Evolutionary conservation across 2,888 invertebrate species (phyloP), one percentile per base, ranked within the genome.

Genomic region (Deilephila porcellus): DNA sequence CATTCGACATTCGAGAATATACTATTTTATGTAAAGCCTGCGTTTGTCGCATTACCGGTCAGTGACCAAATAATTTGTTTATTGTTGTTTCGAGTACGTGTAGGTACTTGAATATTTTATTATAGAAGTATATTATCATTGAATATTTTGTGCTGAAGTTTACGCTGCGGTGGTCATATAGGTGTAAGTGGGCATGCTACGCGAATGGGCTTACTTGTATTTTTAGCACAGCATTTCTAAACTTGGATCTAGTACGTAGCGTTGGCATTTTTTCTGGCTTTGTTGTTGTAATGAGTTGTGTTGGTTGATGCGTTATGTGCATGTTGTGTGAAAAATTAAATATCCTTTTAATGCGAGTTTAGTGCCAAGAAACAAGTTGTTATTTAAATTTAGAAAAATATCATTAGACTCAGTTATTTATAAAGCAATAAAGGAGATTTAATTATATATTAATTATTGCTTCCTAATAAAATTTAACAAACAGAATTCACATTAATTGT

Each of bases 111-210:
- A 45, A 45, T 11, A 45, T 14, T 14, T 45, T 45, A 45, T 14
- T 45, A 45, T 11, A 45, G n/a, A n/a, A 56, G 14, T 6, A 19
- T n/a, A 6, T 19, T n/a, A n/a, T 56, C 19, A 14, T 45, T 45
- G 17, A n/a, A 7, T 19, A 56, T 56, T 19, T n/a, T 56, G 19
- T 56, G 56, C 56, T 56, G 5, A 7, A 56, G 56, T 56, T 56
- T 56, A 56, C 56, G n/a, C 56, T 56, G 56, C 56, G 56, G 56
- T 56, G 56, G n/a, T 17, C n/a, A 56, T n/a, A 56, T 56, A 56
- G 19, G 7, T 56, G 7, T 56, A n/a, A 56, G 4, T 14, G 56
- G 7, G 56, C 56, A n/a, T 56, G 56, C 56, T 56, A n/a, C n/a
- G 56, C 56, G 56, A 56, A 19, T 56, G 56, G n/a, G n/a, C 56